Conservation (phyloP, 2,113 vertebrate genomes). For the Gavia stellata region DNA sequence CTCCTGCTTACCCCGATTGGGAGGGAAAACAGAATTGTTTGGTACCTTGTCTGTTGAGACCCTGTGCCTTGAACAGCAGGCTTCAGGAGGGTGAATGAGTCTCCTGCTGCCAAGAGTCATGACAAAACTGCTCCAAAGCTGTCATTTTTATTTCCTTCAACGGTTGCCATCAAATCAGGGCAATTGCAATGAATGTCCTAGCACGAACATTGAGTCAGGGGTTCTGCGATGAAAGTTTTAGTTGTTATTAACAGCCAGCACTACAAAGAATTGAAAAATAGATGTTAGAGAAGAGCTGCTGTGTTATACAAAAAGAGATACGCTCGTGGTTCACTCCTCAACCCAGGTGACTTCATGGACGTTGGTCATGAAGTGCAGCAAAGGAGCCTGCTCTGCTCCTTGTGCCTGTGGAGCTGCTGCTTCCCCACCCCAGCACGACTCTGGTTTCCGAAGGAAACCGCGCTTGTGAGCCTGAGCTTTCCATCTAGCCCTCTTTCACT, state of each 20-base stretch:
- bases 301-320: neutral
- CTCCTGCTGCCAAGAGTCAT: neutral
- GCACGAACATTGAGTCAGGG: neutral
- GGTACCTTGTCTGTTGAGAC: neutral
- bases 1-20: accelerated
- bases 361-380: neutral
- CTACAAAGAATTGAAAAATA: neutral
- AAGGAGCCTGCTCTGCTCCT: neutral
- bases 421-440: neutral
- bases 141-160: neutral
- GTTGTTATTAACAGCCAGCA: neutral
- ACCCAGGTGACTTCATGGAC: neutral
- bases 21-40: neutral
- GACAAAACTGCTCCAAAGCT: neutral
- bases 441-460: neutral
- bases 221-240: neutral
- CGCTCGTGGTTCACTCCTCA: accelerated
- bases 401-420: neutral
- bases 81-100: neutral
- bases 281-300: neutral
- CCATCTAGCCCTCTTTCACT: neutral
- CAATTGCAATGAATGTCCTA: neutral
- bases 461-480: neutral
- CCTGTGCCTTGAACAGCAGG: neutral
- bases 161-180: neutral